Percentiles rank a stretch among this genome's conserved stretches.
Evolutionary conservation across 2,888 invertebrate species (phyloP).

Genomic region (Melanostoma scalare): DNA sequence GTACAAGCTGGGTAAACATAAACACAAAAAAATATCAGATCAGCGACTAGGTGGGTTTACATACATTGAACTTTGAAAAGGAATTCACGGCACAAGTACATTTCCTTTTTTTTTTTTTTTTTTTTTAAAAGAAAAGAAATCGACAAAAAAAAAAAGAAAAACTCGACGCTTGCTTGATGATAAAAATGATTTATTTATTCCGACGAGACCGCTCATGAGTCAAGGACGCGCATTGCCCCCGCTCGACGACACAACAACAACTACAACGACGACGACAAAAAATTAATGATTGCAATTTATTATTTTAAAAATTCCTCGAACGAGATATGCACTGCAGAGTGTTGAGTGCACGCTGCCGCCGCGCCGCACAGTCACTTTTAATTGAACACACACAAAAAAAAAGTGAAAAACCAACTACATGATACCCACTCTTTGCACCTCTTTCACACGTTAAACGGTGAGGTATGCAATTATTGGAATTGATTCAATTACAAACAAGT

Average conservation of each 20-base stretch:
- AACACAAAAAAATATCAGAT: background rate
- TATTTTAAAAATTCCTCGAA: slow-evolving; percentile 6
- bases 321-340: background rate
- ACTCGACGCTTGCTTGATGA: slow-evolving; percentile 21
- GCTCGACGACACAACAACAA: slow-evolving; percentile 6
- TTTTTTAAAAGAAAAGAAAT: background rate
- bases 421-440: slow-evolving; percentile 28
- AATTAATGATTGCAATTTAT: slow-evolving; percentile 24
- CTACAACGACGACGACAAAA: slow-evolving; percentile 9
- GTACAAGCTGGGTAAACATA: slow-evolving; percentile 24
- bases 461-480: slow-evolving; percentile 50
- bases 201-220: slow-evolving; percentile 46
- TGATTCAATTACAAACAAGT: slow-evolving; percentile 42
- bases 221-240: slow-evolving; percentile 59
- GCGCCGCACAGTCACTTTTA: background rate
- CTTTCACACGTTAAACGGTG: slow-evolving; percentile 38
- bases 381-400: background rate
- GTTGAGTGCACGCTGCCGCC: background rate
- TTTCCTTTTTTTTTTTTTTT: background rate
- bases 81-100: slow-evolving; percentile 33
- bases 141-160: slow-evolving; percentile 5
- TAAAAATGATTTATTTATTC: slow-evolving; percentile 33
- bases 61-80: slow-evolving; percentile 55
- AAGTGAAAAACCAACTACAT: background rate
- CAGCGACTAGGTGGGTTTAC: slow-evolving; percentile 2